Percentiles rank a stretch among this genome's conserved stretches.
phyloP scores from a whole-genome alignment of 2,113 vertebrate species.

The Rissa tridactyla region DNA sequence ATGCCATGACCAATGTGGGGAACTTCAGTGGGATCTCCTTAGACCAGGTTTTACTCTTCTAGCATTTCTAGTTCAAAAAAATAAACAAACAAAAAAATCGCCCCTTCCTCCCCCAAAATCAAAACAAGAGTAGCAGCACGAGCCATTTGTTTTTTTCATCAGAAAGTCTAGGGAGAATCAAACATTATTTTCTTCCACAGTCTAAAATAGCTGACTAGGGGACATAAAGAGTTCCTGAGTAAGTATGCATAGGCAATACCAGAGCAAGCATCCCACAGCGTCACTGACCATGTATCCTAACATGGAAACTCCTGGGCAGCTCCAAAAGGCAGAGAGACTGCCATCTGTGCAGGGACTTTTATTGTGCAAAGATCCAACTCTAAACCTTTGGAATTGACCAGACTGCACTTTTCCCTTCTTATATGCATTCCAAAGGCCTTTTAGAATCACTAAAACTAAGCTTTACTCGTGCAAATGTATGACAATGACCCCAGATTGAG shows the following conservation, averaged over 20 bases:
- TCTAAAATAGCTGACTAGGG: neutral
- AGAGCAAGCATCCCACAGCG: neutral
- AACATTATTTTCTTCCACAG: neutral
- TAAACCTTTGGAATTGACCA: neutral
- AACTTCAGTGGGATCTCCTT: neutral
- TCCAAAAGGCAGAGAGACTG: neutral
- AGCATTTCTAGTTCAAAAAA: neutral
- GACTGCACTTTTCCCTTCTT: neutral
- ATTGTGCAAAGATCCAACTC: neutral
- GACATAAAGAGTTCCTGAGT: neutral
- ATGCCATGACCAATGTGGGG: too few relatives aligned
- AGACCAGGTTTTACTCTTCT: neutral
- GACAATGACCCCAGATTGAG: neutral
- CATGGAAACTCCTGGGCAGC: neutral
- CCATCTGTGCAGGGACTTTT: neutral
- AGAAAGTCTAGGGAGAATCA: neutral
- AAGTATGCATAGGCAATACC: neutral
- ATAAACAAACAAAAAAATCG: neutral
- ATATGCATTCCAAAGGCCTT: neutral
- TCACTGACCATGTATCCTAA: neutral
- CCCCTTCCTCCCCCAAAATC: neutral
- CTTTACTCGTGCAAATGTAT: neutral
- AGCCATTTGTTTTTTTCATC: neutral
- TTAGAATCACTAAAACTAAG: neutral
- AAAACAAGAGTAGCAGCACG: neutral